Evolutionary conservation across 2,113 vertebrate species (phyloP).

Genomic region (Oryctolagus cuniculus): mOryCun1.1 NC_091439.1:91053001-91053500

Average conservation of each 20-base stretch:
- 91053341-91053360: neutral
- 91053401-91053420: neutral
- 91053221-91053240: neutral
- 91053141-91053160: slow-evolving; percentile 8
- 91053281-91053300: neutral
- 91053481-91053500: slow-evolving; percentile 82
- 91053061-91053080: neutral
- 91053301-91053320: neutral
- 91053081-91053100: neutral
- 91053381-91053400: neutral
- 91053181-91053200: neutral
- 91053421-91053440: slow-evolving; percentile 88
- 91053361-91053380: neutral
- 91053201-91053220: neutral
- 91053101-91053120: neutral
- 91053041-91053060: neutral
- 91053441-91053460: slow-evolving; percentile 90
- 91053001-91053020: neutral
- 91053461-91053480: slow-evolving; percentile 88
- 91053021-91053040: neutral
- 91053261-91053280: neutral
- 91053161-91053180: neutral
- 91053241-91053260: neutral
- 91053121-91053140: neutral
- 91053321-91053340: neutral